Base-by-base conservation (phyloP, 1,140 invertebrate species). In the Stenopsyche tienmushanensis region DNA sequence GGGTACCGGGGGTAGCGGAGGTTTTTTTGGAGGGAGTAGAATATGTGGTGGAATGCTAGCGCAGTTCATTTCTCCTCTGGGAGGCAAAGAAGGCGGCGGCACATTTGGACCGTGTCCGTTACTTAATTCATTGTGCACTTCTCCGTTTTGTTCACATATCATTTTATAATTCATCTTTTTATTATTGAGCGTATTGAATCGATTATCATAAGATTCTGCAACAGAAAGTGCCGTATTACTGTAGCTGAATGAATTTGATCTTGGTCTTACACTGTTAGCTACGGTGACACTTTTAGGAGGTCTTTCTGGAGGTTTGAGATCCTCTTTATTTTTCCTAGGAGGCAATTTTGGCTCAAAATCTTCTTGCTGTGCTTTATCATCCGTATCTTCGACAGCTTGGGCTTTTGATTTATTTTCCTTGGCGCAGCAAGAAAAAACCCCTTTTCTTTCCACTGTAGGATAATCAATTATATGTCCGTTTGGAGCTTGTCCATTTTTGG, bases 1-100 rank as follows among this genome's bases (percentile, higher is more conserved):
- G 20, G 87, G 84, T 47, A 87, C 84, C 7, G 87, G 87, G 64
- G 88, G 88, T 66, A 90, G 73, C 10, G 87, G 88, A 41, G 87
- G 88, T 76, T 89, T 90, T 73, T 86, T 85, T 24, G 85, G 84
- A 13, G 85, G 84, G 71, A 86, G 66, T 71, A 81, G 74, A 72
- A 85, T 72, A 50, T 82, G 87, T 21, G 81, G 83, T 0, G 86
- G 83, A 34, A 83, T 84, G n/a, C 83, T 73, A 8, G 82, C 76
- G 1, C 72, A 72, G 55, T 78, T 79, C 45, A 71, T 75, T 49
- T 81, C 78, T 64, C 78, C 73, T 72, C 83, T 76, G 2, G 84
- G 84, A 34, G 84, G 84, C 58, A 85, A 54, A 59, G 79, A 77
- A 5, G 83, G 83, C 8, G 83, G 78, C 2, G 65, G 42, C 18